Evolutionary conservation across 2,797 vertebrate genomes (phyloP), one percentile per base, ranked within the genome.

Genomic region (Huso huso): DNA sequence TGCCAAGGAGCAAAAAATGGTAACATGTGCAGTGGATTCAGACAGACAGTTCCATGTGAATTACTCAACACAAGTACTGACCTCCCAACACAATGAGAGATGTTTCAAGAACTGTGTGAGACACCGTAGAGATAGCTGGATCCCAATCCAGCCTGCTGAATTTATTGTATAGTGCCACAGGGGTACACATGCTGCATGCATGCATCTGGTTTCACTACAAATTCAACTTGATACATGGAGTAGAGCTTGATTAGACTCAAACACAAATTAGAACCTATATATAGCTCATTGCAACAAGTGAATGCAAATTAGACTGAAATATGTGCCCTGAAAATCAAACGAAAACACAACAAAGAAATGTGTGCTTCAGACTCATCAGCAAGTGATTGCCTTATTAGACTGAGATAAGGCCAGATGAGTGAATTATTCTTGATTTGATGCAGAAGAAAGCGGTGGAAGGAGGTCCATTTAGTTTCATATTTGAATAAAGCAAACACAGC

Each of bases 351-450:
- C 87, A 91, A 95, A 93, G 92, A 90, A 89, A 92, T 88, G 89
- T 89, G 90, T 92, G 93, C 94, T 96, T 94, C 93, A 95, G n/a
- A n/a, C n/a, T n/a, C n/a, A n/a, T n/a, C n/a, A 89, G 92, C 95
- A 94, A 96, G 94, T 95, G 95, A 97, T 96, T 96, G 95, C 93
- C 94, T 95, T 93, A 99, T 99, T 97, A n/a, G n/a, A n/a, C n/a
- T 97, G 95, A 98, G 97, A 98, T 99, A 98, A 99, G 95, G 95
- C 93, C 93, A 94, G 95, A 95, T 96, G 94, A 94, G 90, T 91
- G 95, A 97, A 99, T 95, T 97, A 95, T 99, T 99, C n/a, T 96
- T 95, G 97, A 97, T 96, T 99, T 99, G 99, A 99, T 99, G 95
- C 96, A 99, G 97, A 96, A 94, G 95, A 93, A 93, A 93, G 94